Evolutionary conservation across 2,797 vertebrate genomes (phyloP).

Genomic region (Myotis myotis): DNA sequence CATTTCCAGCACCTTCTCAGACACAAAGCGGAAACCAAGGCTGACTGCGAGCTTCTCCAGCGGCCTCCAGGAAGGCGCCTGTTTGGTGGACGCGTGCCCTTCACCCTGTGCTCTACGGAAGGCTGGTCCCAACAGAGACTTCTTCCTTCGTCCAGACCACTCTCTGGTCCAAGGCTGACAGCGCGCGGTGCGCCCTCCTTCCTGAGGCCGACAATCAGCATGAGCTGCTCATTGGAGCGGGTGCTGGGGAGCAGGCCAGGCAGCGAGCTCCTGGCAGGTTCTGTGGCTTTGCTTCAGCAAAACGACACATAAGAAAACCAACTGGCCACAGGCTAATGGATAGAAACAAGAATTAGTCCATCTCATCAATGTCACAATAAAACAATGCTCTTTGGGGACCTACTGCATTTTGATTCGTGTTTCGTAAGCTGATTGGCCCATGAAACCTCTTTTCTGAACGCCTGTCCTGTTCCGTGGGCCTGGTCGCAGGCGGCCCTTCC

Average conservation of each 20-base stretch:
- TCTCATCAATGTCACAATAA: accelerated
- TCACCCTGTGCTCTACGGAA: not conserved
- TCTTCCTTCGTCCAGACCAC: not conserved
- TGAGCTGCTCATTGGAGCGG: not conserved
- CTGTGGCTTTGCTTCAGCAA: not conserved
- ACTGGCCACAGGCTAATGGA: accelerated
- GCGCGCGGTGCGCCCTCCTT: not conserved
- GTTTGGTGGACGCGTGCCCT: not conserved
- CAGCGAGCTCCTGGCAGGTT: accelerated
- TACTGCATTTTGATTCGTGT: not conserved
- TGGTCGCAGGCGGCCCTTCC: not conserved
- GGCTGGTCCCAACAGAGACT: not conserved
- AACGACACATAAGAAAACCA: accelerated
- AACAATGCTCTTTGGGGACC: not conserved
- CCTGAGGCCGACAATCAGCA: not conserved
- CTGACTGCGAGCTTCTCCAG: conserved; percentile 48
- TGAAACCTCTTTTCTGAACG: not conserved
- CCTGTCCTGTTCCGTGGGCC: not conserved
- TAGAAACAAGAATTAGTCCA: not conserved
- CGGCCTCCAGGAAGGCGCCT: not conserved
- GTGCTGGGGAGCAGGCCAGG: no score
- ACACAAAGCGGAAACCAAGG: conserved; percentile 58
- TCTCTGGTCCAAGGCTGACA: not conserved
- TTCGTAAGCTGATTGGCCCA: not conserved
- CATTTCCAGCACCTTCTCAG: conserved; percentile 37